Conservation (phyloP, 2,888 invertebrate species). For the Tromatobia lineatoria region DNA sequence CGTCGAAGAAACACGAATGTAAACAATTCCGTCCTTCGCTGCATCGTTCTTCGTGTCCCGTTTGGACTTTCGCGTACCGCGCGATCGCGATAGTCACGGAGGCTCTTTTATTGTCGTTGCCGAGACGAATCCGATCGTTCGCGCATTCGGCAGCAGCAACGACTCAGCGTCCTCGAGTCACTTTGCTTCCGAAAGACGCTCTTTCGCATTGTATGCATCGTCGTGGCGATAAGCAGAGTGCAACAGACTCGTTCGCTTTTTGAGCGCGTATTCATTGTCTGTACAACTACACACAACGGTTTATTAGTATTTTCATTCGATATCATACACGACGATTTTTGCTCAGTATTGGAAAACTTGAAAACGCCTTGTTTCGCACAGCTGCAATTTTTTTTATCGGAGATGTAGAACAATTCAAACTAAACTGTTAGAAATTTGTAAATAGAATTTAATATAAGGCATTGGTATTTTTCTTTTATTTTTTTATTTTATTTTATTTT, state of each 20-base stretch:
- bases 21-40: no score
- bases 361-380: background rate
- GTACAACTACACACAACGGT: background rate
- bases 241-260: background rate
- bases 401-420: background rate
- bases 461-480: no score
- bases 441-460: no score
- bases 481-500: no score
- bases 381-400: no score
- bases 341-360: background rate
- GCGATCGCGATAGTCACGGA: no score
- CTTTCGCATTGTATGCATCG: slow-evolving; percentile 8
- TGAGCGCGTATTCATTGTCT: background rate
- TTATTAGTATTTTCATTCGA: background rate
- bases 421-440: no score
- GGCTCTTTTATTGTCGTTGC: slow-evolving; percentile 9
- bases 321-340: background rate
- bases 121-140: background rate
- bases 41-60: no score
- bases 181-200: no score
- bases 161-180: background rate
- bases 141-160: no score
- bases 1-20: background rate
- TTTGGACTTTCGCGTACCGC: no score
- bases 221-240: slow-evolving; percentile 26